Conservation (phyloP, 2,797 vertebrate species). For the Pristis pectinata region DNA sequence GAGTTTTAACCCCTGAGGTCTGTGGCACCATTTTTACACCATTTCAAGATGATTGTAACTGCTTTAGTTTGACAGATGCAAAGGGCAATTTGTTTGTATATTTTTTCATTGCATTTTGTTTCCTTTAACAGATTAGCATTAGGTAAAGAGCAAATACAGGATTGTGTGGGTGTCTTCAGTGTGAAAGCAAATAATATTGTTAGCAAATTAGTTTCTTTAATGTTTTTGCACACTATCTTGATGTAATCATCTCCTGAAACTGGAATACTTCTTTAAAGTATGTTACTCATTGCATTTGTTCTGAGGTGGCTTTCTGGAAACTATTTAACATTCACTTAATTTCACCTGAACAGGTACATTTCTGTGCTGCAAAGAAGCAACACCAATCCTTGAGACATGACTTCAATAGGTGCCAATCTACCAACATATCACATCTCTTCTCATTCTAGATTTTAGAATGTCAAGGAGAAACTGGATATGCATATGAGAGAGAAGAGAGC, state of each 20-base stretch:
- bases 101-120: not conserved
- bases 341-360: not conserved
- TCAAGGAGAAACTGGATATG: not conserved
- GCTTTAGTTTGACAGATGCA: not conserved
- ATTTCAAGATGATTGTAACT: not conserved
- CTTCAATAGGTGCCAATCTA: no score
- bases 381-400: no score
- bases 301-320: not conserved
- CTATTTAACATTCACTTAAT: not conserved
- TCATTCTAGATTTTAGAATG: not conserved
- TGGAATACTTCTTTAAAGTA: not conserved
- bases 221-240: not conserved
- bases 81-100: not conserved
- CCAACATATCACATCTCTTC: not conserved
- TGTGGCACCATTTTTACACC: conserved; percentile 53
- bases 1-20: conserved; percentile 59
- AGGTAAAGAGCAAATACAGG: not conserved
- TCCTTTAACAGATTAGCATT: not conserved
- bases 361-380: not conserved
- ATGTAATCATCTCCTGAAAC: not conserved
- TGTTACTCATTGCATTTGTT: not conserved
- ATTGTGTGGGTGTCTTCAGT: not conserved
- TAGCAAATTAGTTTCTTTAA: not conserved
- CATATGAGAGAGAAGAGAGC: not conserved
- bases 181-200: not conserved